Conservation (phyloP, 2,113 vertebrate species). For the Hippocampus mohnikei region DNA sequence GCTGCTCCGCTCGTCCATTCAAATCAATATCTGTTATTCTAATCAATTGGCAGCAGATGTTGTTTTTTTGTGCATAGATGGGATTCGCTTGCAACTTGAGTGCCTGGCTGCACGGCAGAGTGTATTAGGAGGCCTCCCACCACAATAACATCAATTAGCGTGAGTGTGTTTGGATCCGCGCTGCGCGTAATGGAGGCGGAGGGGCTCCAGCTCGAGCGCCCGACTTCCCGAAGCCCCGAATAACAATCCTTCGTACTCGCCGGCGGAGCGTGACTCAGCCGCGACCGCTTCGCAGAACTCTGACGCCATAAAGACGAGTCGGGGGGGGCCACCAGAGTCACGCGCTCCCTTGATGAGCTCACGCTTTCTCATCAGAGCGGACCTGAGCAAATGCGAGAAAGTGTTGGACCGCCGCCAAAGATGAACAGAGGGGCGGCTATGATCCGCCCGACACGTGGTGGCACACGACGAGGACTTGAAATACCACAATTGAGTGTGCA, state of each 20-base stretch:
- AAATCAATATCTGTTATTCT: conserved; percentile 60
- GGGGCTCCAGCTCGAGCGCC: conserved; percentile 6
- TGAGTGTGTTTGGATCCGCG: conserved; percentile 10
- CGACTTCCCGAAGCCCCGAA: conserved; percentile 9
- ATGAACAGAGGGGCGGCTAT: conserved; percentile 9
- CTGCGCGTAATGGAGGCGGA: conserved; percentile 1
- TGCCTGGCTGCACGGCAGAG: conserved; percentile 16
- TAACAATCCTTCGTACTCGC: conserved; percentile 25
- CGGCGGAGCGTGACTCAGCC: conserved; percentile 39
- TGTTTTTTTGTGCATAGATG: conserved; percentile 37
- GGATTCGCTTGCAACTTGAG: conserved; percentile 51
- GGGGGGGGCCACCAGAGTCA: conserved; percentile 19
- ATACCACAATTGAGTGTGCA: conserved; percentile 1
- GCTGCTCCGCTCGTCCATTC: conserved; percentile 37
- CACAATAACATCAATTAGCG: conserved; percentile 45
- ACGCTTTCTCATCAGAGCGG: conserved; percentile 37
- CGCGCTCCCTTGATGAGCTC: conserved; percentile 15
- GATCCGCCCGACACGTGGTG: conserved; percentile 12
- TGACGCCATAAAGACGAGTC: conserved; percentile 38
- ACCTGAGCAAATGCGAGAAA: conserved; percentile 34
- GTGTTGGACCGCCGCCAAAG: conserved; percentile 10
- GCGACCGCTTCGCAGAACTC: background rate
- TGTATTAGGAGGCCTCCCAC: conserved; percentile 36
- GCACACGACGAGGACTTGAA: background rate
- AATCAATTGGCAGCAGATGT: conserved; percentile 66